These are phyloP conservation scores for Brachionus sp. DNA, from an alignment of 1,140 invertebrate species.

Conservation along the genomic window DNA sequence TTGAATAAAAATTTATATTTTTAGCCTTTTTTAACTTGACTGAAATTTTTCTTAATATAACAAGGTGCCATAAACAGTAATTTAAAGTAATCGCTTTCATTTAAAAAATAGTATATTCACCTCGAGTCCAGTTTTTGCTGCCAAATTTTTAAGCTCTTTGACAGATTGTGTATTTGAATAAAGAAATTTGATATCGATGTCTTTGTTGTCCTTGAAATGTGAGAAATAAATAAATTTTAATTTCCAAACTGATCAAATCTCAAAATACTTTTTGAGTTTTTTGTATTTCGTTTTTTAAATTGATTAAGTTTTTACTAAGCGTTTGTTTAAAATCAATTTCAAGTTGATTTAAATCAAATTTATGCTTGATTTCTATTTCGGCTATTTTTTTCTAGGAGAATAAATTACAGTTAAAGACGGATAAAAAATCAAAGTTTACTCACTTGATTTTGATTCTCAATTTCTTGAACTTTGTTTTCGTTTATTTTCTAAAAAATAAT, in stretches of 20 bases:
- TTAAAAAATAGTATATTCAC: background rate
- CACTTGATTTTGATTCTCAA: background rate
- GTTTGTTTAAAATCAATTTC: background rate
- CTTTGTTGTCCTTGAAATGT: conserved; percentile 1
- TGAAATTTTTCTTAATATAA: too few species aligned
- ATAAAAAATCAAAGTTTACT: background rate
- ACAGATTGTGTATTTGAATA: background rate
- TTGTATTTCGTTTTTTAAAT: conserved; percentile 27
- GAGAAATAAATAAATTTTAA: background rate
- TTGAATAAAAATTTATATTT: too few species aligned
- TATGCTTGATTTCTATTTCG: background rate
- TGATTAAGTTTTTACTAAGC: background rate
- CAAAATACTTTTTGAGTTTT: conserved; percentile 28
- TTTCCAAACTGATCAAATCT: background rate
- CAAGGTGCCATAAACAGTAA: background rate
- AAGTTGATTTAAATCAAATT: conserved; percentile 8
- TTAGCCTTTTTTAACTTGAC: too few species aligned
- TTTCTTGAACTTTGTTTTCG: background rate
- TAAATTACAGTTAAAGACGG: background rate
- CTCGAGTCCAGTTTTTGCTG: background rate
- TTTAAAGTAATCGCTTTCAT: background rate
- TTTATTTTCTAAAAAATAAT: conserved; percentile 13
- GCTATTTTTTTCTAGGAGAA: background rate
- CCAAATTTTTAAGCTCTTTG: background rate
- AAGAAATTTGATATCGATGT: background rate